A percentile compares a stretch with the other conserved stretches of the same genome.
Conservation (phyloP, 2,797 vertebrate genomes). For the Neosilurus mollespiculum region DNA sequence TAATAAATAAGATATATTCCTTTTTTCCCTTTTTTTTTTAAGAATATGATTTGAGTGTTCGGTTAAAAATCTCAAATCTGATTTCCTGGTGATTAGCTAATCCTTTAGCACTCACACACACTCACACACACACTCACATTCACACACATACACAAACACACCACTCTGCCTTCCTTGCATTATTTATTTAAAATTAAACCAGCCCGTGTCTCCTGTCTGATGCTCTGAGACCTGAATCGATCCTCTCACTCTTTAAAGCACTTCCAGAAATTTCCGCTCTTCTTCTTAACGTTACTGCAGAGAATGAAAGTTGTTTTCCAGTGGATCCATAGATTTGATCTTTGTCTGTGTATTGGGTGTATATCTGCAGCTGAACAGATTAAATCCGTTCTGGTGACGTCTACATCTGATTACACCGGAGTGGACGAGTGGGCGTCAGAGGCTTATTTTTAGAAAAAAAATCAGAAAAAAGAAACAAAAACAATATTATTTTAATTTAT, state of each 20-base stretch:
- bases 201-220: slow-evolving; percentile 68
- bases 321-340: slow-evolving; percentile 8
- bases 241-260: slow-evolving; percentile 68
- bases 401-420: background rate
- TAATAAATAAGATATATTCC: background rate
- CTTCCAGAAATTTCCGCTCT: slow-evolving; percentile 69
- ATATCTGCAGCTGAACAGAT: background rate
- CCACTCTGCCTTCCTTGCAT: slow-evolving; percentile 58
- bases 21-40: background rate
- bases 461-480: no score
- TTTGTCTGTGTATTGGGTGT: no score
- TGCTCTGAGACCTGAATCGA: slow-evolving; percentile 70
- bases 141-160: slow-evolving; percentile 7
- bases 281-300: slow-evolving; percentile 42
- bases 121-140: background rate
- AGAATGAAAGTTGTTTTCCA: slow-evolving; percentile 21
- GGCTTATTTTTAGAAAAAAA: no score
- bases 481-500: no score
- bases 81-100: background rate
- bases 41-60: background rate
- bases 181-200: slow-evolving; percentile 79
- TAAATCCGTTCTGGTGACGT: background rate
- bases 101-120: background rate
- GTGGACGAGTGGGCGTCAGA: no score
- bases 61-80: background rate